phyloP scores from a whole-genome alignment of 2,888 invertebrate species.

The Drosophila helvetica region DNA sequence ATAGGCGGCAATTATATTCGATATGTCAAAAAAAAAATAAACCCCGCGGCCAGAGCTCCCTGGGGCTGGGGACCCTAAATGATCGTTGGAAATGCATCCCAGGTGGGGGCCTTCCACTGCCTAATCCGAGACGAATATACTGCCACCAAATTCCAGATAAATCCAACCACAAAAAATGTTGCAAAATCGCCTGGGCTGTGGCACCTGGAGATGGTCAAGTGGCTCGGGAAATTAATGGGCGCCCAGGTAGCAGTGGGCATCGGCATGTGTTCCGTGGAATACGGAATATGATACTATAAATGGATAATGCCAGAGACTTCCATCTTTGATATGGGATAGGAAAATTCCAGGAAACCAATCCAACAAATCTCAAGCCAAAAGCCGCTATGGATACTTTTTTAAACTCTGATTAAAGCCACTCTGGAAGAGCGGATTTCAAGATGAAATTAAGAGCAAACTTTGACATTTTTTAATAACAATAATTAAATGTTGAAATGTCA shows the following conservation, averaged over 20 bases:
- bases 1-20: constrained; percentile 41
- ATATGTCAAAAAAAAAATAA: constrained; percentile 41
- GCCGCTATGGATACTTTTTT: too few relatives aligned
- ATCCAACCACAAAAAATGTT: constrained; percentile 26
- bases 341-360: too few relatives aligned
- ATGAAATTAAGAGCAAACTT: background rate
- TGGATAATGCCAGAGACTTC: background rate
- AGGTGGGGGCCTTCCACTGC: constrained; percentile 48
- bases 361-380: too few relatives aligned
- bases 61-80: constrained; percentile 50
- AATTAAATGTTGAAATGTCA: background rate
- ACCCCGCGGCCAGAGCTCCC: constrained; percentile 47
- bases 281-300: background rate
- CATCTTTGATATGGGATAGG: background rate
- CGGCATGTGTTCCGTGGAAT: background rate
- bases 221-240: too few relatives aligned
- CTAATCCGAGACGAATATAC: constrained; percentile 52
- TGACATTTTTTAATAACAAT: background rate
- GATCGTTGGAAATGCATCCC: constrained; percentile 59
- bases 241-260: too few relatives aligned
- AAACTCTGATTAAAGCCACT: background rate
- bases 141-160: constrained; percentile 48
- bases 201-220: background rate
- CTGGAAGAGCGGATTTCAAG: background rate
- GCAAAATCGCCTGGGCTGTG: constrained; percentile 17